Evolutionary conservation across 2,113 vertebrate genomes (phyloP), one percentile per base, ranked within the genome.

Genomic region (Bos javanicus): DNA sequence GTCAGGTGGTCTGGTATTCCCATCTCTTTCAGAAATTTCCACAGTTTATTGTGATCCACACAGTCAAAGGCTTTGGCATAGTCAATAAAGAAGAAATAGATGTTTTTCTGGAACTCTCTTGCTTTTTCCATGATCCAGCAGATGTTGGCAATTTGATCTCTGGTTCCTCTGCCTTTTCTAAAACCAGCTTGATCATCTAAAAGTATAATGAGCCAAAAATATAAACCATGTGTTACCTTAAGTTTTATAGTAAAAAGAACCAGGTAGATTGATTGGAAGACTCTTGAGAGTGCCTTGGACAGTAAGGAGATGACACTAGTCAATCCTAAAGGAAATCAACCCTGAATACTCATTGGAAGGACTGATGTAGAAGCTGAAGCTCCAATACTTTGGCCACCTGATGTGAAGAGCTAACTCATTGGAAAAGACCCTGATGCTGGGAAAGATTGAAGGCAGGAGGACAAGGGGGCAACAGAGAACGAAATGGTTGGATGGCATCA

Each of bases 41-140:
- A 60, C 26, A 60, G 26, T 28, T 60, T 28, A 2, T 28, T 60
- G 26, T 28, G 26, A 60, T 60, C 59, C 11, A 60, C 59, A 28
- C 5, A 28, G 59, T 28, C 59, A 60, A 13, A 60, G 26, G 59
- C 26, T 60, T 60, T 60, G 5, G 12, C 26, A 14, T 60, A 60
- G 59, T 60, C 26, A 60, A 14, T 60, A 28, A 60, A 60, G 59
- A 26, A 60, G 26, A 28, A 60, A 6, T 28, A 28, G 26, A 60
- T 60, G 2, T 60, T 60, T 30, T 28, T 60, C 11, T 60, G 59
- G 59, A 60, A 28, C 59, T 60, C 59, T 60, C 26, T 60, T 14
- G 59, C 12, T 14, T 60, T 60, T 60, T 60, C 5, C 0, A 30
- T 60, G 59, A 60, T 60, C 26, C 13, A 60, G 59, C 0, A 0